These are phyloP conservation scores for Micrasema longulum DNA, from an alignment of 1,140 invertebrate species.

Conservation along the genomic window DNA sequence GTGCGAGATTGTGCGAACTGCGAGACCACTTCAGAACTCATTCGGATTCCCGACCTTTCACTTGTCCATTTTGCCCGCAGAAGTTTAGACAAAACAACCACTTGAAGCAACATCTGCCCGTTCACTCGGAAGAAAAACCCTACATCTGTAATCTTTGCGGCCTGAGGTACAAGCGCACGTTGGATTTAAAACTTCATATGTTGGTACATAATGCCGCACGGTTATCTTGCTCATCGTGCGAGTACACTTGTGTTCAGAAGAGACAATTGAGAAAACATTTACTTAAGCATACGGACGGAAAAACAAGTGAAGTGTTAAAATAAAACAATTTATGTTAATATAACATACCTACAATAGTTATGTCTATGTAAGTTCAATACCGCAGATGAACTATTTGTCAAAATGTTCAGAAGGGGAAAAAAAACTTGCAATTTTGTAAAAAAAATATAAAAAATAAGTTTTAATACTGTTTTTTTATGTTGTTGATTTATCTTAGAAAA, in stretches of 20 bases:
- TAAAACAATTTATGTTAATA: too few species aligned
- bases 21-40: slow-evolving; percentile 16
- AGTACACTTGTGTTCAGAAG: slow-evolving; percentile 16
- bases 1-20: not conserved
- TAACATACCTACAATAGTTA: too few species aligned
- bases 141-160: not conserved
- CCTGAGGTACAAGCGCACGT: slow-evolving; percentile 5
- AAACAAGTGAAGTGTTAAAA: not conserved
- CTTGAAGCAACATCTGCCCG: slow-evolving; percentile 1
- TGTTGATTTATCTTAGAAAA: too few species aligned
- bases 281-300: slow-evolving; percentile 3
- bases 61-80: not conserved
- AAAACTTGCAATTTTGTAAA: too few species aligned
- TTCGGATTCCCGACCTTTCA: slow-evolving; percentile 15
- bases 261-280: slow-evolving; percentile 14
- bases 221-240: slow-evolving; percentile 10
- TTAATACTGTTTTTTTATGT: too few species aligned
- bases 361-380: too few species aligned
- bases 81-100: slow-evolving; percentile 2
- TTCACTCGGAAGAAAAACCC: slow-evolving; percentile 12
- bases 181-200: slow-evolving; percentile 1
- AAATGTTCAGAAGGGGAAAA: too few species aligned
- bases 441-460: too few species aligned
- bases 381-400: too few species aligned
- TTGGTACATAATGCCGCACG: slow-evolving; percentile 10